Evolutionary conservation across 2,797 vertebrate species (phyloP).

Genomic region (Poecilia gillii): DNA sequence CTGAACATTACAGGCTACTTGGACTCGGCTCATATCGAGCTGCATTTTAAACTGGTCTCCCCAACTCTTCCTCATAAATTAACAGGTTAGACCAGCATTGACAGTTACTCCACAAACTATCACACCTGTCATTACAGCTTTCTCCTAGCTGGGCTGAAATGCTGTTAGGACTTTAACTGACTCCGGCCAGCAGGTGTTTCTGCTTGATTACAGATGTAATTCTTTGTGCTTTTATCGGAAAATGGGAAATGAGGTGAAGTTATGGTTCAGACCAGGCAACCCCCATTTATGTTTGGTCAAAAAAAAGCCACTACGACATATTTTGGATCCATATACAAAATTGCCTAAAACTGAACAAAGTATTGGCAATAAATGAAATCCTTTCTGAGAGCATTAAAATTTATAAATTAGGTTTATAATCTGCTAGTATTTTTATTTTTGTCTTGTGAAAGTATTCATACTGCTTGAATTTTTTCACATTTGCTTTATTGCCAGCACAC

Average conservation of each 20-base stretch:
- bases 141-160: not conserved
- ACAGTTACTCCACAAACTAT: conserved; percentile 20
- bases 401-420: not conserved
- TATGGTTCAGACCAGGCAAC: not conserved
- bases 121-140: conserved; percentile 27
- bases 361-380: not conserved
- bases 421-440: not conserved
- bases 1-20: not conserved
- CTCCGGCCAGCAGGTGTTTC: conserved; percentile 17
- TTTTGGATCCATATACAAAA: not conserved
- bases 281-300: not conserved
- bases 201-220: not conserved
- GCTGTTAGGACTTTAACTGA: not conserved
- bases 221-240: not conserved
- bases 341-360: not conserved
- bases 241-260: not conserved
- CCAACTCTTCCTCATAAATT: conserved; percentile 29
- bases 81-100: conserved; percentile 25
- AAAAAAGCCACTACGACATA: not conserved
- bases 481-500: not conserved
- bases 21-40: not conserved
- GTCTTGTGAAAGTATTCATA: not conserved
- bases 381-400: not conserved
- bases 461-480: not conserved
- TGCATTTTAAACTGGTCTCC: not conserved